A percentile compares a stretch with the other conserved stretches of the same genome.
Evolutionary conservation across 2,888 invertebrate species (phyloP).

Genomic region (Timandra comae): DNA sequence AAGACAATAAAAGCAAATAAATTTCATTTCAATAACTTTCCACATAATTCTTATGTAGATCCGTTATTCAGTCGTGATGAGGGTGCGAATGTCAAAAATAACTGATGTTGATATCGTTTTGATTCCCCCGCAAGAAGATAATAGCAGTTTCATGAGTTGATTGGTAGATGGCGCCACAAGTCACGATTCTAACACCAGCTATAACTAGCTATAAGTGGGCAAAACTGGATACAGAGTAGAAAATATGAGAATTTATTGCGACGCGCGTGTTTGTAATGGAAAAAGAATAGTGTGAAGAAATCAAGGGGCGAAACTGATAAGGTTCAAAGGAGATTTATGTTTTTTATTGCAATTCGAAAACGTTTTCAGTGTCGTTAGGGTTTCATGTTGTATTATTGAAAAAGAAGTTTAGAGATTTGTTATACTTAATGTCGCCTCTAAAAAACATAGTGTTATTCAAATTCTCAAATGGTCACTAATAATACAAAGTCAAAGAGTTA

Average conservation of each 20-base stretch:
- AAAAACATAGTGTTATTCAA: no score
- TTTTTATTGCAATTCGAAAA: constrained; percentile 15
- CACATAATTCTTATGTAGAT: constrained; percentile 57
- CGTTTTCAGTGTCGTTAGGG: no score
- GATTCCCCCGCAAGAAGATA: constrained; percentile 63
- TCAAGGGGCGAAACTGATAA: constrained; percentile 24
- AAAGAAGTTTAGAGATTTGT: no score
- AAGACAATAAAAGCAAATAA: neutral
- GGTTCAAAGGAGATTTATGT: constrained; percentile 16
- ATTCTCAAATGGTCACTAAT: no score
- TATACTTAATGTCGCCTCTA: no score
- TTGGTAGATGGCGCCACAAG: constrained; percentile 39
- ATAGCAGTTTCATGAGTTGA: constrained; percentile 63
- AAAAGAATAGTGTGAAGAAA: constrained; percentile 41
- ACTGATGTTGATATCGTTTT: constrained; percentile 71
- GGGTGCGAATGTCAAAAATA: constrained; percentile 63
- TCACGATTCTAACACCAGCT: constrained; percentile 12
- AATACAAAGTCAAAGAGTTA: no score
- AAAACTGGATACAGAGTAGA: constrained; percentile 31
- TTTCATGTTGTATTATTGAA: no score
- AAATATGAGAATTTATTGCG: constrained; percentile 42
- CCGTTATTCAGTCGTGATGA: constrained; percentile 56
- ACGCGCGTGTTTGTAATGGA: constrained; percentile 39
- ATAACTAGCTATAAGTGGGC: constrained; percentile 23
- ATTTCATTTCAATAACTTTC: constrained; percentile 49